A percentile compares a stretch with the other conserved stretches of the same genome.
These are phyloP conservation scores for Chalcis sispes DNA, from an alignment of 2,888 invertebrate species.

Conservation along the genomic window DNA sequence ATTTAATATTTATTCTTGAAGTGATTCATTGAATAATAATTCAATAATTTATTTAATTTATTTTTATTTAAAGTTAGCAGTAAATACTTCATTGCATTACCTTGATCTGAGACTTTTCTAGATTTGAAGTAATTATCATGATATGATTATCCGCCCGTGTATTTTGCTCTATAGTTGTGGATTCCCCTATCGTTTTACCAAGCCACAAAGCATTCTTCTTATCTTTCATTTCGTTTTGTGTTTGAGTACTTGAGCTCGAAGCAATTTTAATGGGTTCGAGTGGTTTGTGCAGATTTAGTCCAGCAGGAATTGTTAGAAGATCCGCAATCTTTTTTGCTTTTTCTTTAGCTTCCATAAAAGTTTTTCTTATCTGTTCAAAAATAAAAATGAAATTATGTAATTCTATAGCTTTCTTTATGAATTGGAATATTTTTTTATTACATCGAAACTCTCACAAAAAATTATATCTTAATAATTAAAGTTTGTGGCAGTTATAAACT, in stretches of 20 bases:
- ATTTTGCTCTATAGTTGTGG: neutral
- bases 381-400: neutral
- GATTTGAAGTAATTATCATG: too few relatives aligned
- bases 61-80: too few relatives aligned
- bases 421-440: neutral
- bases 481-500: neutral
- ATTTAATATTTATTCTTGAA: too few relatives aligned
- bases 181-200: neutral
- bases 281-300: conserved; percentile 47
- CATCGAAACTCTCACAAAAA: neutral
- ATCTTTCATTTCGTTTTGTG: conserved; percentile 55
- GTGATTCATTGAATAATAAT: too few relatives aligned
- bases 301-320: conserved; percentile 60
- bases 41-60: too few relatives aligned
- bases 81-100: too few relatives aligned
- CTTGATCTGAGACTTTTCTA: neutral
- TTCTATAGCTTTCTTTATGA: neutral
- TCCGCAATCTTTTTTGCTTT: conserved; percentile 64
- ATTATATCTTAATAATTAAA: too few relatives aligned
- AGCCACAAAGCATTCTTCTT: neutral
- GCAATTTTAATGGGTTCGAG: conserved; percentile 63
- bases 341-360: conserved; percentile 61
- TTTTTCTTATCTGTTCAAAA: conserved; percentile 61
- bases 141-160: neutral
- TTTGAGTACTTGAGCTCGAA: conserved; percentile 56